Base-by-base conservation (phyloP, 2,888 invertebrate species). In the Amblyjoppa proteus region DNA sequence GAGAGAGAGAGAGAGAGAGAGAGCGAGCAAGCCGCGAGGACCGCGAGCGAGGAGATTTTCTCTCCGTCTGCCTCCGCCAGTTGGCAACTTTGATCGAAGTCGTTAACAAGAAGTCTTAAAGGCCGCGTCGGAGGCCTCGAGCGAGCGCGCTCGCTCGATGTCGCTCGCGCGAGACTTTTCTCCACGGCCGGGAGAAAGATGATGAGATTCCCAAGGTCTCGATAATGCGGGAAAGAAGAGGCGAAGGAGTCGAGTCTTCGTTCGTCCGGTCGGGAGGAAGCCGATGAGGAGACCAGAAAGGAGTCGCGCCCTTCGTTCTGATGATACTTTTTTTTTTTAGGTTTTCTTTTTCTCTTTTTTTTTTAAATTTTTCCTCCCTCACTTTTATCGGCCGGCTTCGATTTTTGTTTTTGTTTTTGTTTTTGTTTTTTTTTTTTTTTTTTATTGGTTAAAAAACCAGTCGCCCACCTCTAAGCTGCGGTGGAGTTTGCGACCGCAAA, bases 111-210 rank as follows among this genome's bases (percentile, higher is more conserved):
- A 80, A 80, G 34, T 73, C 73, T 53, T 41, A 51, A 53, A 66
- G 80, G 73, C 73, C 71, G 73, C 80, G 75, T 11, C 20, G 61
- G 64, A 38, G 28, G 73, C 80, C 64, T 28, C 20, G 74, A 66
- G 28, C 68, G 25, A 53, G 38, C 56, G 38, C 56, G 69, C 70
- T 88, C 88, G 64, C 70, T 82, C 53, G n/a, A 20, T 80, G 76
- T 68, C 75, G 31, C 66, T 74, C 13, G 41, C 61, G 61, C 45
- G 45, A 41, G 41, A 45, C 61, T 61, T 61, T 61, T 58, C 58
- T 58, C 58, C 25, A 0, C 11, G 25, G 38, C 78, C 68, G 70
- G 70, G 86, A 70, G 79, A 85, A 73, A 87, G 87, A 89, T 78
- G 85, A 87, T 86, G 86, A 53, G 70, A 20, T 49, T 53, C 49